Conservation (phyloP, 2,113 vertebrate genomes). For the Psephotus haematonotus region DNA sequence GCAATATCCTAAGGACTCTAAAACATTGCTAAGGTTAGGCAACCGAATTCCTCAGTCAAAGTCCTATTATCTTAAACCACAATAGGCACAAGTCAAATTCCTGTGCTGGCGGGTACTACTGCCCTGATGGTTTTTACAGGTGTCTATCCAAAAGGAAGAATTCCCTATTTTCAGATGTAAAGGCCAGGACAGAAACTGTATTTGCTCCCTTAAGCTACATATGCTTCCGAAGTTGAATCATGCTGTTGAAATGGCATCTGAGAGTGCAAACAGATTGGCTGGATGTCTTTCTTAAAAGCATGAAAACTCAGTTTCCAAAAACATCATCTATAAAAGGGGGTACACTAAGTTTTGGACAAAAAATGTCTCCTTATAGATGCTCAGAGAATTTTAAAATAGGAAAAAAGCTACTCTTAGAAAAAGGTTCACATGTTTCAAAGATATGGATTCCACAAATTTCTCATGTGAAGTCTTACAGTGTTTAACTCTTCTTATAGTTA, state of each 20-base stretch:
- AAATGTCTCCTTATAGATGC: not conserved
- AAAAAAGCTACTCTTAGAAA: not conserved
- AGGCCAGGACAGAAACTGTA: not conserved
- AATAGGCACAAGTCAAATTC: not conserved
- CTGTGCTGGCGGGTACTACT: not conserved
- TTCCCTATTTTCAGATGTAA: not conserved
- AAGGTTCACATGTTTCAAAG: not conserved
- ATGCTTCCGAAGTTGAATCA: conserved; percentile 27
- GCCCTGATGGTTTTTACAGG: not conserved
- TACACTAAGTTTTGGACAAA: not conserved
- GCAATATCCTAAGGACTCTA: not conserved
- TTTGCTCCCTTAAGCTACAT: not conserved
- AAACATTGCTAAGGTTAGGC: not conserved
- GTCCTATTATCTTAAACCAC: not conserved
- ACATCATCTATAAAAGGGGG: not conserved
- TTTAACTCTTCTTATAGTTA: not conserved
- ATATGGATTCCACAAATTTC: not conserved
- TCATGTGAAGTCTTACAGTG: not conserved
- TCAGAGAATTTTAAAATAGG: not conserved
- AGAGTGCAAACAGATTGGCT: conserved; percentile 42
- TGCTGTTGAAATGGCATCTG: not conserved
- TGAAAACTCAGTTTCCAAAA: conserved; percentile 32
- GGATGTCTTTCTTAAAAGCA: not conserved
- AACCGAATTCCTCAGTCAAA: not conserved
- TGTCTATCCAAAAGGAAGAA: not conserved